Evolutionary conservation across 2,797 vertebrate species (phyloP), one percentile per base, ranked within the genome.

Genomic region (Gallirallus australis): DNA sequence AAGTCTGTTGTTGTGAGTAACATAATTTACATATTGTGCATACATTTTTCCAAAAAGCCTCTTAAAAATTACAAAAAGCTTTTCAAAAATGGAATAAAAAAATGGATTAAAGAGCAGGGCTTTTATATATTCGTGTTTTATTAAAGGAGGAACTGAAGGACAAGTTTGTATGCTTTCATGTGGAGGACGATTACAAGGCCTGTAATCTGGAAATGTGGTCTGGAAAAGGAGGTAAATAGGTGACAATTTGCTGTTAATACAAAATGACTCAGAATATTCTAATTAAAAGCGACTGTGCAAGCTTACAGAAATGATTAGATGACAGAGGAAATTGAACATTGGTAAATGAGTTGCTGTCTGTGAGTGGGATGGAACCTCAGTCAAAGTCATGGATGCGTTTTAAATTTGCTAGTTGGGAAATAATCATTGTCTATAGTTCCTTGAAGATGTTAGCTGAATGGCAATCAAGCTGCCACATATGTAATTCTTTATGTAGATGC

Each of bases 201-300:
- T 87, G 11, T 56, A 65, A 52, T 4, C 47, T 47, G 47, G 47
- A 52, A 45, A 25, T 14, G 4, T 78, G 33, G 7, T 39, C 73
- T 86, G 81, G 54, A 39, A 75, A 61, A 82, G 42, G 27, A 64
- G 31, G 9, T 54, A 69, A 90, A 64, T 28, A 23, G 53, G 59
- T 76, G 61, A 35, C 47, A 75, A 17, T 76, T 65, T 53, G 30
- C 11, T 90, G 35, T 60, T 81, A 68, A 33, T 64, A 52, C 31
- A 57, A 84, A 94, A 72, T 42, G 9, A 28, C 24, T 92, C 39
- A 7, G 54, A 78, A 57, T 93, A 40, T 81, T 77, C 48, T n/a
- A 27, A 65, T 89, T 69, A 93, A 88, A 94, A 69, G 50, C 68
- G 53, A 2, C 64, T 48, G 63, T 82, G 72, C 72, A 78, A 89